Base-by-base conservation (phyloP, 2,888 invertebrate genomes). In the Amiota communis region DNA sequence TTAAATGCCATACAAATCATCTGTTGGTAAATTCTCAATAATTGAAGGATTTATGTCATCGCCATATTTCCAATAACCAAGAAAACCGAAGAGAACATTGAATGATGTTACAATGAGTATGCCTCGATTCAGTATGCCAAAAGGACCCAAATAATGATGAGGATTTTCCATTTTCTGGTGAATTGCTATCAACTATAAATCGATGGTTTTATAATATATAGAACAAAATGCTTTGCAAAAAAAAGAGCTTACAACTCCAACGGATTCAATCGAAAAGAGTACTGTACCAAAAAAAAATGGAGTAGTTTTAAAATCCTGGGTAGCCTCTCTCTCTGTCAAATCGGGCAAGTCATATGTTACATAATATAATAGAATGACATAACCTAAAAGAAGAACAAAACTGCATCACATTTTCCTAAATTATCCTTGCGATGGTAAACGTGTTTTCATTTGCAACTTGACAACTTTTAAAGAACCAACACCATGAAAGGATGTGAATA, bases 161-260 rank as follows among this genome's bases (percentile, higher is more conserved):
- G 97, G 97, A 0, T 93, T 94, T 86, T 93, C 94, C 97, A 98
- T 98, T 90, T 96, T 95, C 89, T 97, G 97, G 88, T 98, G 97
- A 77, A 98, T 91, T 0, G 98, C 97, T 92, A 98, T 94, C 10
- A 98, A 94, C 97, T 97, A 1, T 1, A 9, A 59, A n/a, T 12
- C 63, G 36, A 23, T 53, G 2, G 13, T 17, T 1, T 17, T n/a
- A 17, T 20, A n/a, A n/a, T 13, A 9, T 11, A 9, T n/a, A n/a
- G n/a, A n/a, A n/a, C n/a, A n/a, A n/a, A n/a, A n/a, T n/a, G n/a
- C n/a, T n/a, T n/a, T 23, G 23, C 3, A 3, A 46, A 23, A 9
- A 12, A 11, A n/a, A 15, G 6, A 2, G 91, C 93, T 92, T 88
- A 95, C 96, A 92, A 93, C 93, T 81, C 93, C 93, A 78, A 94